Evolutionary conservation across 2,113 vertebrate species (phyloP).

Genomic region (Aythya baeri): DNA sequence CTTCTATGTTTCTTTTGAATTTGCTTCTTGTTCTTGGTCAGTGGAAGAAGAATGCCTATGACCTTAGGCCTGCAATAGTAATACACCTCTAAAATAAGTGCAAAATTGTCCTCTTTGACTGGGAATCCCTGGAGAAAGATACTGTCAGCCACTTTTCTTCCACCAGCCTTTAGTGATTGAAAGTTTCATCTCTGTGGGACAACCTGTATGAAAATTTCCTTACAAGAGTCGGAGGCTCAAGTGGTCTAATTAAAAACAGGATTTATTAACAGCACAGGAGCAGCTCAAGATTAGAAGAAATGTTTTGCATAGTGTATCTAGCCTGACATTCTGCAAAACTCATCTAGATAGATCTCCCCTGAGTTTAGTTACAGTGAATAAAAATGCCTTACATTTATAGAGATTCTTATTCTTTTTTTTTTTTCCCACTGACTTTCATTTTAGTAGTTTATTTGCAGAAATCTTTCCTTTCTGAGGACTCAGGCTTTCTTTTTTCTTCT

Average conservation of each 20-base stretch:
- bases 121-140: not conserved
- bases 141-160: not conserved
- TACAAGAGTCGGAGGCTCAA: constrained; percentile 9
- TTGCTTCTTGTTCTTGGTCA: not conserved
- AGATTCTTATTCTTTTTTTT: not conserved
- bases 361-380: constrained; percentile 38
- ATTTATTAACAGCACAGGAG: constrained; percentile 49
- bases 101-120: not conserved
- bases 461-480: not conserved
- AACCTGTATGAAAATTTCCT: not conserved
- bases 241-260: constrained; percentile 59
- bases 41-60: not conserved
- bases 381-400: not conserved
- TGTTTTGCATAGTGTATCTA: constrained; percentile 14
- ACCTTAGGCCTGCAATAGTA: not conserved
- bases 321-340: not conserved
- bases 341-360: not conserved
- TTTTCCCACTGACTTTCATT: not conserved
- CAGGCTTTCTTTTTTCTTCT: not conserved
- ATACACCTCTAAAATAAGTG: not conserved
- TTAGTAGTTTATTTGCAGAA: not conserved
- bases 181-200: constrained; percentile 24
- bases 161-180: not conserved
- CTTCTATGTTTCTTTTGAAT: not conserved
- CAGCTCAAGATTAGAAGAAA: constrained; percentile 16